phyloP scores from a whole-genome alignment of 2,113 vertebrate genomes.

The Desmodus rotundus region DNA sequence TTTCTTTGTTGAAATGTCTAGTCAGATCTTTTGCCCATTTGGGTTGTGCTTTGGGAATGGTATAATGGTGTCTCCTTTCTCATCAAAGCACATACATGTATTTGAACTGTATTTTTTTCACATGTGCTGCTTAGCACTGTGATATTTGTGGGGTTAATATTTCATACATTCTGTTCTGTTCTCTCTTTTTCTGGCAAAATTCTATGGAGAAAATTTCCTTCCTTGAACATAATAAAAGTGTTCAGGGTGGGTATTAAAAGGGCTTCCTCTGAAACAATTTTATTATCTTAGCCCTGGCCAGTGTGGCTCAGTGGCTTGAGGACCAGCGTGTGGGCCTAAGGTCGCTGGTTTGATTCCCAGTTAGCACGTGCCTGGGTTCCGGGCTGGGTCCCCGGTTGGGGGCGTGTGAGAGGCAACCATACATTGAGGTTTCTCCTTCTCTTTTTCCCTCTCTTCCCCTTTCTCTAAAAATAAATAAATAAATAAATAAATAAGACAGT shows the following conservation, averaged over 20 bases:
- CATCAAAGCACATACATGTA: background rate
- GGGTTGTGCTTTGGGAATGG: background rate
- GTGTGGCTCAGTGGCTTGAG: no score
- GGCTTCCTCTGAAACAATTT: conserved; percentile 7
- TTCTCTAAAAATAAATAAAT: no score
- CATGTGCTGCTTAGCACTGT: background rate
- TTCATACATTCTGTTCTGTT: background rate
- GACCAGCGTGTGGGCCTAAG: no score
- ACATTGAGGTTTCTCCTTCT: no score
- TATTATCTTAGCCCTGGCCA: background rate
- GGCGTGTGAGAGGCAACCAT: no score
- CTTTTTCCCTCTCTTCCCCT: no score
- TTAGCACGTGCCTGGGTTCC: no score
- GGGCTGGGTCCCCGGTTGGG: no score
- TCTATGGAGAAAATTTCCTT: background rate
- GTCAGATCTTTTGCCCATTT: background rate
- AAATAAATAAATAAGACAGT: no score
- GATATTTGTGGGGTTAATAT: background rate
- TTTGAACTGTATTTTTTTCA: background rate
- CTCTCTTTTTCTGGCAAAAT: background rate
- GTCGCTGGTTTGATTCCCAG: no score
- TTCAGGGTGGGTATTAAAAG: background rate
- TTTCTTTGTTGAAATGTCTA: background rate
- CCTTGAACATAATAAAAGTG: background rate
- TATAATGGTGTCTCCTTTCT: background rate